A percentile compares a stretch with the other conserved stretches of the same genome.
Conservation (phyloP, 2,797 vertebrate species). For the Anguilla pacifica region DNA sequence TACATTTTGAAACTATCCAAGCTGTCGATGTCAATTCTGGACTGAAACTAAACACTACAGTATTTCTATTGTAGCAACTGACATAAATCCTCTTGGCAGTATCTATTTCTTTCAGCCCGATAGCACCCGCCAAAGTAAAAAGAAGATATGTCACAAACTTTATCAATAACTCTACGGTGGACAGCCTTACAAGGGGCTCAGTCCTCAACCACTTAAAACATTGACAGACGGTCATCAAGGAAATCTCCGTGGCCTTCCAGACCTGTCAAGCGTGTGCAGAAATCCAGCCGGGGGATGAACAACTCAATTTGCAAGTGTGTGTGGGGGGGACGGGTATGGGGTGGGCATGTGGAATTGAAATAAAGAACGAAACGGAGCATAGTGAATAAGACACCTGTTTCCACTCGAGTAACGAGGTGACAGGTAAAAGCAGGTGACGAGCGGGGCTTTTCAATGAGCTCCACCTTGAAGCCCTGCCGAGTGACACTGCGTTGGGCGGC, state of each 20-base stretch:
- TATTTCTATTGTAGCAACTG: neutral
- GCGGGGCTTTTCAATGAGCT: constrained; percentile 41
- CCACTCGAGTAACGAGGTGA: constrained; percentile 57
- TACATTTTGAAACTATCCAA: neutral
- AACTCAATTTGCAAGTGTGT: constrained; percentile 58
- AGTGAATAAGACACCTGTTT: constrained; percentile 64
- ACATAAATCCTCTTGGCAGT: neutral
- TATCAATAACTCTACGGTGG: neutral
- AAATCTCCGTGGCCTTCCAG: constrained; percentile 42
- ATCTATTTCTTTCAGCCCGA: neutral
- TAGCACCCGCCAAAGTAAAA: neutral
- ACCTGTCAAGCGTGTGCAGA: constrained; percentile 54
- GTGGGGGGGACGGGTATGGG: constrained; percentile 32
- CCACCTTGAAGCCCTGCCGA: constrained; percentile 39
- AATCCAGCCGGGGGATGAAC: constrained; percentile 51
- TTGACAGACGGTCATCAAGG: constrained; percentile 48
- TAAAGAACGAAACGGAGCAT: constrained; percentile 54
- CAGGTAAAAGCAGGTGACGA: constrained; percentile 50
- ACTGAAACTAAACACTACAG: neutral
- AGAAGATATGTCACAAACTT: neutral
- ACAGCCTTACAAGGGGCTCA: constrained; percentile 50
- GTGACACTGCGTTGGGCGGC: constrained; percentile 28
- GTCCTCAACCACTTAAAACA: constrained; percentile 41
- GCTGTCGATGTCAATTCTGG: neutral
- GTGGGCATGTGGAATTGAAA: constrained; percentile 44